phyloP scores from a whole-genome alignment of 2,888 invertebrate species.

The Oscheius sp. region DNA sequence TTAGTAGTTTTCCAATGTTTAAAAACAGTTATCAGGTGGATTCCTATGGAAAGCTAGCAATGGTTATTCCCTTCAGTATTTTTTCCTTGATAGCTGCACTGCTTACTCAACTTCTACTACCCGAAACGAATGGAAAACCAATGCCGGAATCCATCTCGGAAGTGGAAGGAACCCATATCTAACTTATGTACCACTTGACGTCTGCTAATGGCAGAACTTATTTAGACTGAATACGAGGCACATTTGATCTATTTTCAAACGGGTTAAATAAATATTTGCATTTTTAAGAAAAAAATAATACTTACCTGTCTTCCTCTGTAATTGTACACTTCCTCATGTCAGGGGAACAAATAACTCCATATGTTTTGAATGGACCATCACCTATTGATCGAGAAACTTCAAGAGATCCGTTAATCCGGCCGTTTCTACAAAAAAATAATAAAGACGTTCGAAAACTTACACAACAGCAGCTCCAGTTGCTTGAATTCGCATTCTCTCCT shows the following conservation, averaged over 20 bases:
- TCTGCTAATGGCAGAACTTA: no score
- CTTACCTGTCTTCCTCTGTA: constrained; percentile 72
- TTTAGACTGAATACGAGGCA: no score
- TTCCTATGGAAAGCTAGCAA: constrained; percentile 53
- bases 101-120: constrained; percentile 58
- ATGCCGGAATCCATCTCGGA: constrained; percentile 66
- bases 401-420: constrained; percentile 71
- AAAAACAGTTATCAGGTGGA: constrained; percentile 48
- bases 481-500: constrained; percentile 74
- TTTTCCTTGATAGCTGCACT: constrained; percentile 59
- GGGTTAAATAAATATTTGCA: no score
- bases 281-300: not conserved
- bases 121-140: constrained; percentile 64
- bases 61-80: constrained; percentile 65
- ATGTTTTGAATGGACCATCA: constrained; percentile 74
- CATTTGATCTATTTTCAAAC: no score
- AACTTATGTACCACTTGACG: no score
- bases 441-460: constrained; percentile 67
- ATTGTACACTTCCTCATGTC: constrained; percentile 74
- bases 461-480: constrained; percentile 74
- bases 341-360: constrained; percentile 73
- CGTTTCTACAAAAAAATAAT: constrained; percentile 65
- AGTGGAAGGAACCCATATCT: constrained; percentile 50
- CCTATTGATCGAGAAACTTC: constrained; percentile 75
- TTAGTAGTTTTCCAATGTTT: constrained; percentile 27